These are phyloP conservation scores for Leptosomus discolor DNA, from an alignment of 2,113 vertebrate species.

Conservation along the genomic window DNA sequence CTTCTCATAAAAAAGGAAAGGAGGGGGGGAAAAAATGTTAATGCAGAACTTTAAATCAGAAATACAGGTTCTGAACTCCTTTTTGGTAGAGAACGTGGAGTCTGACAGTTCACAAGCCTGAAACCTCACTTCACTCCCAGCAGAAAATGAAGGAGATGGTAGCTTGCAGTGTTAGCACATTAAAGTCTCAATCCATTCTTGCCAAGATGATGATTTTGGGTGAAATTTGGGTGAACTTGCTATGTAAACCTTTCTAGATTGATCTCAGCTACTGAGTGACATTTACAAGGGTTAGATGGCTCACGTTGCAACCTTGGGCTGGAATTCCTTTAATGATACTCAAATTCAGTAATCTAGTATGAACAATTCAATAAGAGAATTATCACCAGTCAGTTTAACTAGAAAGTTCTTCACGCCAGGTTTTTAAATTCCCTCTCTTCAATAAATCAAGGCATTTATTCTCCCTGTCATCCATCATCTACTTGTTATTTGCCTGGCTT, in stretches of 20 bases:
- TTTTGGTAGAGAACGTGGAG: not conserved
- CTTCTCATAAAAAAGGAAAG: not conserved
- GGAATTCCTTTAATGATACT: not conserved
- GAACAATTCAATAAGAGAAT: not conserved
- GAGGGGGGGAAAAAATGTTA: rapidly evolving
- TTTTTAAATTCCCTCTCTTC: not conserved
- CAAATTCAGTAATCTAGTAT: not conserved
- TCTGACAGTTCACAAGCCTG: not conserved
- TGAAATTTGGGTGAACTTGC: not conserved
- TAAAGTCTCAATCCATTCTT: not conserved
- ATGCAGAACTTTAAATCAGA: not conserved
- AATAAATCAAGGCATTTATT: constrained; percentile 13
- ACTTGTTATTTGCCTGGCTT: constrained; percentile 24
- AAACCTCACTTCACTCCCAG: not conserved
- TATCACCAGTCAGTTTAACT: not conserved
- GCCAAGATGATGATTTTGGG: not conserved
- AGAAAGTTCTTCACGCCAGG: not conserved
- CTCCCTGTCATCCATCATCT: not conserved
- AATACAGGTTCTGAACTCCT: not conserved
- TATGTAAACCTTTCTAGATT: not conserved
- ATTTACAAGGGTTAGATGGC: not conserved
- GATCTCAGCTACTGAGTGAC: not conserved
- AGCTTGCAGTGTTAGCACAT: not conserved
- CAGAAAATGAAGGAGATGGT: not conserved
- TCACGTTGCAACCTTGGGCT: not conserved